phyloP scores from a whole-genome alignment of 2,797 vertebrate species.

The Echiichthys vipera region DNA sequence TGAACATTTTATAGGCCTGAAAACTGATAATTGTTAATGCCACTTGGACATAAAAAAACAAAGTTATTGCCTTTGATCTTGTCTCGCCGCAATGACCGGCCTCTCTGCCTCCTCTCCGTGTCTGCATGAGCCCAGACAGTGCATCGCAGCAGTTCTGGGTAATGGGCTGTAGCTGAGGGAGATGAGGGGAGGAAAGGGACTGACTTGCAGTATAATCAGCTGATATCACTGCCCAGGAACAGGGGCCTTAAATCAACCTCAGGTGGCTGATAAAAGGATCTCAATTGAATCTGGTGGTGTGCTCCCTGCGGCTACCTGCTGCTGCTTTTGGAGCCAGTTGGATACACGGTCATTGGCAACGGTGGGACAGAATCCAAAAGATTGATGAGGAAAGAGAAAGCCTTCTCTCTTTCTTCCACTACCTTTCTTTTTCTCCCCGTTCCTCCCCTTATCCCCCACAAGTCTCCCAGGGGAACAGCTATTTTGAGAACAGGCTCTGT shows the following conservation, averaged over 20 bases:
- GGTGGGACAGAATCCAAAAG: slow-evolving; percentile 61
- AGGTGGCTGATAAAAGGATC: slow-evolving; percentile 81
- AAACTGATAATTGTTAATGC: background rate
- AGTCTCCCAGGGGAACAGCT: slow-evolving; percentile 61
- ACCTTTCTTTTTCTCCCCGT: slow-evolving; percentile 27
- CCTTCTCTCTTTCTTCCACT: slow-evolving; percentile 37
- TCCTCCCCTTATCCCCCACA: slow-evolving; percentile 33
- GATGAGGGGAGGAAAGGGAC: slow-evolving; percentile 30
- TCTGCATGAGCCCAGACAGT: slow-evolving; percentile 65
- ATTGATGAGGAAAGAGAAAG: slow-evolving; percentile 74
- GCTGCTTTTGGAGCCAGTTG: slow-evolving; percentile 24
- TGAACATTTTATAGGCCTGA: background rate
- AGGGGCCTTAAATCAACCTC: slow-evolving; percentile 81
- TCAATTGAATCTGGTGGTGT: slow-evolving; percentile 70
- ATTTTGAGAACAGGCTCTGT: slow-evolving; percentile 70
- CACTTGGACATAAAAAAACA: background rate
- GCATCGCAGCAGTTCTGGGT: slow-evolving; percentile 62
- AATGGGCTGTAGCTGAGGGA: slow-evolving; percentile 72
- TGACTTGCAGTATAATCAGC: slow-evolving; percentile 74
- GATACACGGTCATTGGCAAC: slow-evolving; percentile 48
- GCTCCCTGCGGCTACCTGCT: slow-evolving; percentile 57
- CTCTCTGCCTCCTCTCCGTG: slow-evolving; percentile 28
- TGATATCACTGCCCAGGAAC: slow-evolving; percentile 68
- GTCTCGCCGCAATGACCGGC: slow-evolving; percentile 50
- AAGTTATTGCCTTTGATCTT: slow-evolving; percentile 50